phyloP scores from a whole-genome alignment of 2,888 invertebrate species.

The Polydrusus cervinus region DNA sequence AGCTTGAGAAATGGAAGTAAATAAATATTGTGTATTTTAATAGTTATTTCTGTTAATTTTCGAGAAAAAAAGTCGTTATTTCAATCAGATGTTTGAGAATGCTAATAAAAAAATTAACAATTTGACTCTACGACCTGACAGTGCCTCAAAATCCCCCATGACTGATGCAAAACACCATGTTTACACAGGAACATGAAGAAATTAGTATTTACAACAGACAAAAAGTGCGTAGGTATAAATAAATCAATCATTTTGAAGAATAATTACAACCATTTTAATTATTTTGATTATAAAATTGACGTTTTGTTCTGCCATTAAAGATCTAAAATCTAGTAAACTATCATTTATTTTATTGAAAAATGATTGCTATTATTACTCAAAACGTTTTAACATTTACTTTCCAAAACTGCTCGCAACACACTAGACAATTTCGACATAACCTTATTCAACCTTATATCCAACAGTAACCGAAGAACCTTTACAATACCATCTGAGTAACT shows the following conservation, averaged over 20 bases:
- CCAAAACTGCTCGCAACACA: constrained; percentile 32
- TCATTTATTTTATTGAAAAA: not conserved
- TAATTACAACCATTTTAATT: constrained; percentile 19
- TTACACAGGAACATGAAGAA: constrained; percentile 45
- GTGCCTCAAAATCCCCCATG: constrained; percentile 7
- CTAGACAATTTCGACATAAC: constrained; percentile 40
- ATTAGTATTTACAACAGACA: constrained; percentile 54
- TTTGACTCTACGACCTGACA: no score
- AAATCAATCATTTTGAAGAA: constrained; percentile 21
- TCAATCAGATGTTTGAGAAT: no score
- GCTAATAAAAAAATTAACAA: no score
- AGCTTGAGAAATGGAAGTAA: no score
- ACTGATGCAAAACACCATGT: constrained; percentile 32
- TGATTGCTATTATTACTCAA: constrained; percentile 17
- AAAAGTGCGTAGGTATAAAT: constrained; percentile 39
- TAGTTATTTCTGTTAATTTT: no score
- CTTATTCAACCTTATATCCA: constrained; percentile 35
- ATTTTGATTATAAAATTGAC: constrained; percentile 32
- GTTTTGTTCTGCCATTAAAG: constrained; percentile 20
- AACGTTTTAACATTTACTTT: constrained; percentile 21
- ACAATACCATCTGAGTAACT: constrained; percentile 44
- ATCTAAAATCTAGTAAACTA: not conserved
- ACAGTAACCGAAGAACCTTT: constrained; percentile 33
- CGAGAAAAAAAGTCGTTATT: no score
- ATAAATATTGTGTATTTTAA: no score